Percentiles rank a stretch among this genome's conserved stretches.
Conservation (phyloP, 2,888 invertebrate species). For the Vandiemenella viatica region DNA sequence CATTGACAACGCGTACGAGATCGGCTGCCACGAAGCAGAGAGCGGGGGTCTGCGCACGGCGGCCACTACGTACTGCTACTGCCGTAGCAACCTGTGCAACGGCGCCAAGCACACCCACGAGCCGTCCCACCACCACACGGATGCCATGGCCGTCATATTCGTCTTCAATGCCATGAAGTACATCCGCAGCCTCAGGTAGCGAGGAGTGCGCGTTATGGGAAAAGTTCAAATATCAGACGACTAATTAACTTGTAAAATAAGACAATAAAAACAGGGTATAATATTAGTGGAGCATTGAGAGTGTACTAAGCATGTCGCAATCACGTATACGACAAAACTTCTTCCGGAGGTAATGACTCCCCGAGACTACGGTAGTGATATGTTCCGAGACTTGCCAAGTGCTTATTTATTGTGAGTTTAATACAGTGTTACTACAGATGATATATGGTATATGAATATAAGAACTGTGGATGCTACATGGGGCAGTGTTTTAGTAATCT, state of each 20-base stretch:
- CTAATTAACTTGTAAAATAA: not conserved
- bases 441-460: no score
- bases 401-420: no score
- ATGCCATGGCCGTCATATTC: conserved; percentile 44
- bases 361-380: no score
- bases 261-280: not conserved
- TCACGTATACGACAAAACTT: no score
- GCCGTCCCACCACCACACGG: conserved; percentile 30
- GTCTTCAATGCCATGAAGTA: conserved; percentile 46
- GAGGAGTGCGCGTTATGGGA: no score
- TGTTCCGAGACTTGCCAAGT: no score
- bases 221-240: not conserved
- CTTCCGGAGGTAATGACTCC: no score
- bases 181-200: conserved; percentile 30
- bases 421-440: no score
- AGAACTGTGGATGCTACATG: no score
- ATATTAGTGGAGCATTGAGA: no score
- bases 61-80: conserved; percentile 57
- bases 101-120: conserved; percentile 28
- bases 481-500: no score
- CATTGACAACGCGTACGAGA: conserved; percentile 48
- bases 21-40: conserved; percentile 50
- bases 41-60: conserved; percentile 28
- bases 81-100: conserved; percentile 59
- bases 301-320: no score